phyloP scores from a whole-genome alignment of 2,113 vertebrate species.

The Myxocyprinus asiaticus region DNA sequence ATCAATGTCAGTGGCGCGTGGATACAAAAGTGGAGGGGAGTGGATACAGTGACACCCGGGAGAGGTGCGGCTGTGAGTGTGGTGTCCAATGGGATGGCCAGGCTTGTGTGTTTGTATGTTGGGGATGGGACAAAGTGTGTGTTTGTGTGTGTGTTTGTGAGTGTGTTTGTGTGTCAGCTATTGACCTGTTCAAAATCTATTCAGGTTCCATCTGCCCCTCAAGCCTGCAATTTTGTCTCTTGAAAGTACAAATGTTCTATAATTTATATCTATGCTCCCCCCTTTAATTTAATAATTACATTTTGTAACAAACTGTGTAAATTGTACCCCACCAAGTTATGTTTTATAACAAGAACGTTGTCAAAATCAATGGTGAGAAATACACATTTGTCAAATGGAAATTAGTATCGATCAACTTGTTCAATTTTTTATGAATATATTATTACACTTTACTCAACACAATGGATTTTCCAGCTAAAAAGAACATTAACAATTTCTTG shows the following conservation, averaged over 20 bases:
- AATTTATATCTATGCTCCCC: constrained; percentile 64
- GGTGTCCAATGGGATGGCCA: too few relatives aligned
- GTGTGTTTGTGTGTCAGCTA: constrained; percentile 10
- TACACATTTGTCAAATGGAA: constrained; percentile 72
- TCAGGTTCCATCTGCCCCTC: not conserved
- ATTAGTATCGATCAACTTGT: constrained; percentile 60
- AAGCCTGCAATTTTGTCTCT: not conserved
- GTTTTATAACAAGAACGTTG: constrained; percentile 72
- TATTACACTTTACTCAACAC: constrained; percentile 28
- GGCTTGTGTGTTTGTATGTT: constrained; percentile 9
- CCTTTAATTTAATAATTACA: constrained; percentile 65
- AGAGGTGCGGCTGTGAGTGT: too few relatives aligned
- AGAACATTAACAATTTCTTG: not conserved
- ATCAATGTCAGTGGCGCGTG: too few relatives aligned
- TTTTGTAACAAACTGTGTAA: constrained; percentile 69
- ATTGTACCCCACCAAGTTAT: constrained; percentile 71
- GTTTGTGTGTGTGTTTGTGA: constrained; percentile 58
- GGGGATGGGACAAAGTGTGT: constrained; percentile 10
- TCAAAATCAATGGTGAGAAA: constrained; percentile 69
- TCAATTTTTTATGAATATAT: constrained; percentile 34
- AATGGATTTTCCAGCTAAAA: not conserved
- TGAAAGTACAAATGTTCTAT: constrained; percentile 62
- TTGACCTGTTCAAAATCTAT: not conserved
- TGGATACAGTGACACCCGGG: too few relatives aligned
- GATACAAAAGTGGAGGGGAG: too few relatives aligned